Base-by-base conservation (phyloP, 1,140 invertebrate species). In the Ganaspis sp. region DNA sequence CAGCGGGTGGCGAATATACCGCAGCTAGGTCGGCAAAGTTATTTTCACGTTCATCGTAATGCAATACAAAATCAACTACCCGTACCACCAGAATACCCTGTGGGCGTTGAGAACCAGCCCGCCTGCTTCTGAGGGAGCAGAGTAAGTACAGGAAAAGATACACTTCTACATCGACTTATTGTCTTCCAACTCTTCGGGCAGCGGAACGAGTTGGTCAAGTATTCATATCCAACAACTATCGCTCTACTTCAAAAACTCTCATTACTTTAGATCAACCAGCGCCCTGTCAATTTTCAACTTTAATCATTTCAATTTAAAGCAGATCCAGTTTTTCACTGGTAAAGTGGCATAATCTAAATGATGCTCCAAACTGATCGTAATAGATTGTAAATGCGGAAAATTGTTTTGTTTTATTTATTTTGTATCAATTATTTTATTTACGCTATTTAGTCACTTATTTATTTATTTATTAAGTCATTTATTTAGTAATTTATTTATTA, bases 101-200 rank as follows among this genome's bases (percentile, higher is more conserved):
- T 64, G 58, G 58, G 58, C 58, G 58, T 64, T 64, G 58, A 64
- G 58, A 64, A 64, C 23, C 58, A 64, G 58, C 58, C 58, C 23
- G 58, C 58, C 58, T 34, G 29, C 29, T 64, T 64, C 58, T n/a
- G 23, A 64, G 58, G 26, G 58, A 64, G 58, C 29, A 15, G 58
- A 64, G 58, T 64, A n/a, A 26, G 26, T 64, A 64, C 58, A 64
- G 58, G 58, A 64, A 64, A 64, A 64, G 58, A 64, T 64, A 26
- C 58, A 64, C 58, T 64, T 64, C 58, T 64, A 64, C 58, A 64
- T 64, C 58, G 58, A 64, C 58, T 64, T 64, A 64, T 64, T 64
- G 58, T 64, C 58, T 64, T 64, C 23, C 5, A 64, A 21, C 15
- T 64, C 58, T 64, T 34, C 12, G 9, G 58, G 29, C 26, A 29